Conservation (phyloP, 2,113 vertebrate species). For the Casuarius casuarius region DNA sequence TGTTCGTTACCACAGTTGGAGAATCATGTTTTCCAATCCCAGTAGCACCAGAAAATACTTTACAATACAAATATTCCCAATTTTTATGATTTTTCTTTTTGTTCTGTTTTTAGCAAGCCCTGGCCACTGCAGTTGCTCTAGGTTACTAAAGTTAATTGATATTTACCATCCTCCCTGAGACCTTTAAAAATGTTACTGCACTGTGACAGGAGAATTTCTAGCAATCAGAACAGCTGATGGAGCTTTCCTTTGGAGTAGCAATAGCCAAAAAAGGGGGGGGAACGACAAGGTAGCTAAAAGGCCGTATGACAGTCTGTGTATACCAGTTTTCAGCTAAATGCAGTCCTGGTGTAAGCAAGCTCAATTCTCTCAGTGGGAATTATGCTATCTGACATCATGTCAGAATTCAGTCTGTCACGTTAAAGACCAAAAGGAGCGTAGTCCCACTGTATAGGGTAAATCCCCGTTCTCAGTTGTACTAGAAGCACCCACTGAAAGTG, state of each 20-base stretch:
- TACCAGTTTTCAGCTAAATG: not conserved
- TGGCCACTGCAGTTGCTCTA: not conserved
- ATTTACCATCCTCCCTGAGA: not conserved
- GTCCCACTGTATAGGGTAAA: not conserved
- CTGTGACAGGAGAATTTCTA: not conserved
- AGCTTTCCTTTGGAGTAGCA: not conserved
- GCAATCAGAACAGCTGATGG: not conserved
- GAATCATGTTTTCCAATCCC: not conserved
- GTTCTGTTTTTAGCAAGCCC: not conserved
- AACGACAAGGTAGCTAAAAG: not conserved
- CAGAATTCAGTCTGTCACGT: not conserved
- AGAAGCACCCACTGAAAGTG: not conserved
- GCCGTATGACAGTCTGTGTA: not conserved
- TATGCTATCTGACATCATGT: accelerated
- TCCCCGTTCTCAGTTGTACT: not conserved
- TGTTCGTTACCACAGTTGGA: not conserved
- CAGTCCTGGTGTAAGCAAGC: not conserved
- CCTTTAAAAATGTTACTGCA: not conserved
- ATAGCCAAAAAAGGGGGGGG: not conserved
- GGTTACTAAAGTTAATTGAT: not conserved
- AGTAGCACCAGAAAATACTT: not conserved
- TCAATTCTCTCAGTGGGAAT: not conserved
- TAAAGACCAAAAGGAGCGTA: not conserved
- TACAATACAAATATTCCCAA: not conserved
- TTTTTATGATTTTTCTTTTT: not conserved